These are phyloP conservation scores for Drosophila stalkeri DNA, from an alignment of 2,888 invertebrate genomes.

Conservation along the genomic window DNA sequence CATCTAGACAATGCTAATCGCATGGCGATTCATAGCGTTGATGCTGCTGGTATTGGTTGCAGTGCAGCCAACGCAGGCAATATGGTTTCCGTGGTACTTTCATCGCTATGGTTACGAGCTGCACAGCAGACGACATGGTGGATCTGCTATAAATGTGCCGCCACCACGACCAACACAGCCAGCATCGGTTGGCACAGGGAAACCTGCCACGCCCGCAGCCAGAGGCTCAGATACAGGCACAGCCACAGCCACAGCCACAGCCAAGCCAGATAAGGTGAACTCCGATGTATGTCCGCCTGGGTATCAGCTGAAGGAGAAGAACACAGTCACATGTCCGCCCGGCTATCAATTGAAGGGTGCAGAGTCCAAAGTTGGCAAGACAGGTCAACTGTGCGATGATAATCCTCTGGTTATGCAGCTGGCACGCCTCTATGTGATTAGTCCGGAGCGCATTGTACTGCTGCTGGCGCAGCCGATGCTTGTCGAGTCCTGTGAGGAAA, in stretches of 20 bases:
- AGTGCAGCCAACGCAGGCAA: constrained; percentile 31
- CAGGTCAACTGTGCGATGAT: constrained; percentile 78
- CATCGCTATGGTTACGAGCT: constrained; percentile 57
- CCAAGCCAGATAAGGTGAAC: constrained; percentile 3
- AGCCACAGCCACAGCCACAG: background rate
- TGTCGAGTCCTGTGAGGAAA: constrained; percentile 71
- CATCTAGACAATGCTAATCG: constrained; percentile 26
- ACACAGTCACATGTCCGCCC: constrained; percentile 43
- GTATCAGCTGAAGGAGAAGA: constrained; percentile 32
- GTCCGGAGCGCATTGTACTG: constrained; percentile 86
- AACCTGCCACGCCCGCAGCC: background rate
- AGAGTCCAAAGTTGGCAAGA: too few relatives aligned
- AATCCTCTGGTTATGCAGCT: constrained; percentile 86
- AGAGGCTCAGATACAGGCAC: constrained; percentile 4
- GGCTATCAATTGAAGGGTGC: constrained; percentile 39
- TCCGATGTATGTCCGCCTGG: constrained; percentile 42
- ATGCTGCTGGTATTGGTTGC: constrained; percentile 35
- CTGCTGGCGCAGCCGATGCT: constrained; percentile 85
- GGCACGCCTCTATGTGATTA: constrained; percentile 86
- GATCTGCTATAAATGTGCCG: background rate
- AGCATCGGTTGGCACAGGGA: background rate
- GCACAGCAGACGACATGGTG: constrained; percentile 29
- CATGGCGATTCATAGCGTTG: background rate
- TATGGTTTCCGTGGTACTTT: constrained; percentile 76
- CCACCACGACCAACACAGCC: too few relatives aligned